Conservation (phyloP, 2,797 vertebrate species). For the Silurus aristotelis region DNA sequence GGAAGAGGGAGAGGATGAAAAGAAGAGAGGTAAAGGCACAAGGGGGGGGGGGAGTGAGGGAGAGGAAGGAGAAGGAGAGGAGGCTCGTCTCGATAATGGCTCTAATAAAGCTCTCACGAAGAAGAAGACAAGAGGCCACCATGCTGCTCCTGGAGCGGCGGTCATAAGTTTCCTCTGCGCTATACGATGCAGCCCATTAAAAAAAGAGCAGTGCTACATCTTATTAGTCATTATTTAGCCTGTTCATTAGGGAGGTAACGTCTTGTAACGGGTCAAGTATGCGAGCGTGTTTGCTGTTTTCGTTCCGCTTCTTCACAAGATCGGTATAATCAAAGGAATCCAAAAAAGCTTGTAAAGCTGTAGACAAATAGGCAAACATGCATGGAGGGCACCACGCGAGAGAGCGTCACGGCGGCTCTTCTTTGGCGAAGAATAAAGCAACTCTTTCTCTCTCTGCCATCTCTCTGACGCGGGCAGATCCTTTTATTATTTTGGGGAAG, state of each 20-base stretch:
- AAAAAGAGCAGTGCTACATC: slow-evolving; percentile 46
- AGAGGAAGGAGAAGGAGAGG: slow-evolving; percentile 43
- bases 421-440: slow-evolving; percentile 52
- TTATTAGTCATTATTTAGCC: slow-evolving; percentile 51
- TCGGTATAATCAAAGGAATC: slow-evolving; percentile 25
- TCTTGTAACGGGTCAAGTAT: slow-evolving; percentile 52
- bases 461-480: slow-evolving; percentile 62
- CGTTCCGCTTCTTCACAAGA: slow-evolving; percentile 16
- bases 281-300: slow-evolving; percentile 30
- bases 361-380: slow-evolving; percentile 20
- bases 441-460: slow-evolving; percentile 54
- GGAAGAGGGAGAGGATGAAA: slow-evolving; percentile 59
- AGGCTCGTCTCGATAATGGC: slow-evolving; percentile 57
- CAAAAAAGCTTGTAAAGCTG: not conserved
- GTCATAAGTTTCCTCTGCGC: slow-evolving; percentile 54
- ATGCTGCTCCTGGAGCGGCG: slow-evolving; percentile 62
- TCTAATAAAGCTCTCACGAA: slow-evolving; percentile 73
- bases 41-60: slow-evolving; percentile 50
- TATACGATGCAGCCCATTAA: slow-evolving; percentile 44
- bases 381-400: slow-evolving; percentile 39
- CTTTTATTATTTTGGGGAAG: slow-evolving; percentile 79
- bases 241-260: slow-evolving; percentile 52
- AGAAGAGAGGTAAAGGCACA: slow-evolving; percentile 53
- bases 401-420: slow-evolving; percentile 44
- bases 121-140: slow-evolving; percentile 75